These are phyloP conservation scores for Melipona quadrifasciata DNA, from an alignment of 1,140 invertebrate genomes.

Conservation along the genomic window DNA sequence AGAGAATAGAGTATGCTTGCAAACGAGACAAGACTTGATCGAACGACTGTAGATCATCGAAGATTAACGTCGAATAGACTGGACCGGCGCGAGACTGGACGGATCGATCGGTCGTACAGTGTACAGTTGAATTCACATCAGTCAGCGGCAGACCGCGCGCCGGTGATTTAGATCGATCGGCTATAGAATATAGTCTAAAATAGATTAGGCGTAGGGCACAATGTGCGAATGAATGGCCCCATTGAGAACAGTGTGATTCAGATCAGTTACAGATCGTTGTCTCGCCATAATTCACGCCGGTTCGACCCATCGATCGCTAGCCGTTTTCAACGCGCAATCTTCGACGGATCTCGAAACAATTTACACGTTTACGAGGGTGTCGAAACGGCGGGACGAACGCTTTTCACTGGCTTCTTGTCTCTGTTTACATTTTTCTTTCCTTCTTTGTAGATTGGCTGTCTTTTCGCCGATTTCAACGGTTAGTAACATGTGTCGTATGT, in stretches of 20 bases:
- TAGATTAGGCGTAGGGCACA: slow-evolving; percentile 19
- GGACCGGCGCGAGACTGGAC: neutral
- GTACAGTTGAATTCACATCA: slow-evolving; percentile 10
- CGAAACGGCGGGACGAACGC: neutral
- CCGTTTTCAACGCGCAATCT: neutral
- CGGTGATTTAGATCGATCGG: slow-evolving; percentile 28
- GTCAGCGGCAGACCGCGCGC: slow-evolving; percentile 4
- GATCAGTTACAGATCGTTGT: slow-evolving; percentile 21
- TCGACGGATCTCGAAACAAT: neutral
- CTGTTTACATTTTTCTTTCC: neutral
- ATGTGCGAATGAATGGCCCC: slow-evolving; percentile 10
- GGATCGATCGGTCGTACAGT: neutral
- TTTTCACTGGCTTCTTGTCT: neutral
- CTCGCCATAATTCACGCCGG: neutral
- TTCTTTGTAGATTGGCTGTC: too few species aligned
- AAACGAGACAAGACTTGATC: neutral
- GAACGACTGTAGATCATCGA: slow-evolving; percentile 1
- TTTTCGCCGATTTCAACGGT: too few species aligned
- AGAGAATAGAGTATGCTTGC: neutral
- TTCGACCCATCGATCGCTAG: neutral
- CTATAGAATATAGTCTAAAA: slow-evolving; percentile 23
- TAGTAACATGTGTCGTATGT: too few species aligned
- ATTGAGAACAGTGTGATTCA: slow-evolving; percentile 9
- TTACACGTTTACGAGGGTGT: neutral
- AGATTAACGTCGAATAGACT: neutral